Base-by-base conservation (phyloP, 92 coral and sea anemone genomes). In the Paramuricea clavata region DNA sequence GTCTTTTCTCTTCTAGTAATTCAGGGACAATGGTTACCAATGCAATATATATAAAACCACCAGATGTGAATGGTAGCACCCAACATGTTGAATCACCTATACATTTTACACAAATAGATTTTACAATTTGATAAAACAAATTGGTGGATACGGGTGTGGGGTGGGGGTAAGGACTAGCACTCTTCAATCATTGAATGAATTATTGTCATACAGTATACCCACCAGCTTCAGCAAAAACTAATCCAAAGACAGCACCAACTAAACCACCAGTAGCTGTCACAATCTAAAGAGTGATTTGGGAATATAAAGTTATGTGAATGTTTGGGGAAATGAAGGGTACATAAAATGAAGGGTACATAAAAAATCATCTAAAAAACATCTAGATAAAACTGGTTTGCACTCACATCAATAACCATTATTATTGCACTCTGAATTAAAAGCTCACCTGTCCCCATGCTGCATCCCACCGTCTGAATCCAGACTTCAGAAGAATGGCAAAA, bases 1-100 rank as follows among this genome's bases (percentile, higher is more conserved):
- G 98, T 93, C 98, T 87, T 31, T 87, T 93, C 76, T 97, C 99
- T 77, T 97, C 93, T 43, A 97, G 85, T 52, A 97, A 88, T 41
- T 97, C 99, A 19, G 99, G 99, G 32, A 94, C 94, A 57, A 97
- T 97, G 70, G 97, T 94, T 22, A 97, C 99, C 95, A 97, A 61
- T 28, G 99, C 98, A 85, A 97, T 97, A 56, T 97, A 97, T 70
- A 97, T 91, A 86, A 97, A 97, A 22, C 99, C 99, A 30, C 99
- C 99, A 44, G 99, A 94, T 17, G 97, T 91, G 31, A 97, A 94
- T 0, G 99, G 99, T 8, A 97, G 95, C 49, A 97, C 94, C 93
- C 95, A 94, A 1, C 94, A 94, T 61, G 98, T 93, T 68, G 95
- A 85, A 89, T 97, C 98, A 30, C 98, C 99, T 95, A 54, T n/a